phyloP scores from a whole-genome alignment of 2,113 vertebrate species.

The Geococcyx californianus region DNA sequence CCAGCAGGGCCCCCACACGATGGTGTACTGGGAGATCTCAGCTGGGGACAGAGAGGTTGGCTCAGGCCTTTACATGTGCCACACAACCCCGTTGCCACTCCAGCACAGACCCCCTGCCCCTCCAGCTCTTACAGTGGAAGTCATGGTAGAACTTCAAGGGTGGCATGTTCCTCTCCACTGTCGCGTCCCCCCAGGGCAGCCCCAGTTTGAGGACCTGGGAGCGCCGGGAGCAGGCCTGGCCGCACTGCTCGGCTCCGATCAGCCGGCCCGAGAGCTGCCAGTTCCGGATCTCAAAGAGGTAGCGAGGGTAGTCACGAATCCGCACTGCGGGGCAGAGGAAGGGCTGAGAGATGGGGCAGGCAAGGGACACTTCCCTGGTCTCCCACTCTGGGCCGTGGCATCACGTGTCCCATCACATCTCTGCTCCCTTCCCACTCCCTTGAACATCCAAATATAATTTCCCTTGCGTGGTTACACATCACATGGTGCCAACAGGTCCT shows the following conservation, averaged over 20 bases:
- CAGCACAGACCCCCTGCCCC: background rate
- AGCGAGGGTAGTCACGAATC: conserved; percentile 95
- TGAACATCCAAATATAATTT: background rate
- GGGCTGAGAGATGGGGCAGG: background rate
- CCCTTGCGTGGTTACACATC: background rate
- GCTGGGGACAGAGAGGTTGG: conserved; percentile 70
- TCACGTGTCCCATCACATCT: background rate
- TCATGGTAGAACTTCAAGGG: conserved; percentile 97
- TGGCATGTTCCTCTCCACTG: conserved; percentile 91
- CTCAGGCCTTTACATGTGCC: background rate
- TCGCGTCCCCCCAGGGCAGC: conserved; percentile 88
- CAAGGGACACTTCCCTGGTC: background rate
- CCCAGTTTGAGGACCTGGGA: conserved; percentile 86
- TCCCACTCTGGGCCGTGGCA: background rate
- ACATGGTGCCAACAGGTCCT: background rate
- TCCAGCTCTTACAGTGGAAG: conserved; percentile 86
- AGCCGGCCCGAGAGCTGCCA: conserved; percentile 90
- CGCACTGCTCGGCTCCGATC: conserved; percentile 89
- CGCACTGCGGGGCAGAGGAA: conserved; percentile 65
- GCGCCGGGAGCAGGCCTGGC: conserved; percentile 86
- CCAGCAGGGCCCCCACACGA: conserved; percentile 98
- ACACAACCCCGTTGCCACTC: fast-evolving
- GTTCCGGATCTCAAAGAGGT: conserved; percentile 95
- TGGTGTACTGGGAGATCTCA: conserved; percentile 92
- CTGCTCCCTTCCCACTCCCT: background rate